phyloP scores from a whole-genome alignment of 1,140 invertebrate species.

The Kradibia gibbosae region DNA sequence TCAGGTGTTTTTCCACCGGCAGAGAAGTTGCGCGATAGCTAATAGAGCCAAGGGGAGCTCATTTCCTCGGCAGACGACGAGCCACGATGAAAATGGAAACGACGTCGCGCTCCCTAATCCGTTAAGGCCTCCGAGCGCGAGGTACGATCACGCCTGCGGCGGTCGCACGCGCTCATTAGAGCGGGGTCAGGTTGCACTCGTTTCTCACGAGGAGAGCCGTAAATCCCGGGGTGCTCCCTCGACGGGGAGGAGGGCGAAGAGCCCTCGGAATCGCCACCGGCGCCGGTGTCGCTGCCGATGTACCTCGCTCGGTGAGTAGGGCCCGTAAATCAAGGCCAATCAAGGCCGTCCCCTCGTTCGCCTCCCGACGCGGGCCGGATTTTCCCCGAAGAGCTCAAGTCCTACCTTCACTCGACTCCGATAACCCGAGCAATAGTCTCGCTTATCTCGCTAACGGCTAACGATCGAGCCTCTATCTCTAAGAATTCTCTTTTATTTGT shows the following conservation, averaged over 20 bases:
- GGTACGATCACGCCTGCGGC: neutral
- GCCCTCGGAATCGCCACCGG: too few species aligned
- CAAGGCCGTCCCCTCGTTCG: conserved; percentile 63
- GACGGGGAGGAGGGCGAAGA: too few species aligned
- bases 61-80: too few species aligned
- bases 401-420: neutral
- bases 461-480: neutral
- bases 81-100: neutral
- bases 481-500: conserved; percentile 23
- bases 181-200: too few species aligned
- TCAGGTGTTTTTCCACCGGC: too few species aligned
- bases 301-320: conserved; percentile 67
- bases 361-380: neutral
- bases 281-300: neutral
- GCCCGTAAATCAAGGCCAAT: conserved; percentile 71
- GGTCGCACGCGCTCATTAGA: neutral
- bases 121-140: too few species aligned
- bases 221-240: too few species aligned
- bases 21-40: too few species aligned
- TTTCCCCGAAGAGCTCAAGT: neutral
- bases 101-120: too few species aligned
- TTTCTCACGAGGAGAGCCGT: too few species aligned
- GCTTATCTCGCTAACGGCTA: conserved; percentile 29
- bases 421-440: neutral
- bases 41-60: too few species aligned